Evolutionary conservation across 2,113 vertebrate species (phyloP), one percentile per base, ranked within the genome.

Genomic region (Gobiocypris rarus): DNA sequence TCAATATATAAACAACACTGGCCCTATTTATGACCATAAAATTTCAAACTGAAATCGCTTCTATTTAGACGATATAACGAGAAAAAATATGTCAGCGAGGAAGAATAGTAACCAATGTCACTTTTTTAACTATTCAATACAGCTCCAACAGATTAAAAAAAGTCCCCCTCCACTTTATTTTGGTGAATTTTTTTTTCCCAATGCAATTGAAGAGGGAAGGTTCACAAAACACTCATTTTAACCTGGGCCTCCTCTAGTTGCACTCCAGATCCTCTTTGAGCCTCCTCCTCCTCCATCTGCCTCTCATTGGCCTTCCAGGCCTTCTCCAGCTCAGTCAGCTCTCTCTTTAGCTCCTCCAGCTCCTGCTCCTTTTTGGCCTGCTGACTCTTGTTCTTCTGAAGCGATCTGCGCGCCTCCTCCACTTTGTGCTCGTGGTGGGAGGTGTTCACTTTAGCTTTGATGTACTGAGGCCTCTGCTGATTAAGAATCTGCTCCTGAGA

Each of bases 401-500:
- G 85, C 22, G 89, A 85, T 17, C 89, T 86, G 41, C 89, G 91
- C 28, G 88, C 85, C 31, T 90, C 89, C 58, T 96, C 94, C 13
- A 92, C 90, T 93, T 97, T 99, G 89, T 95, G 96, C 31, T 93
- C 85, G 83, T 96, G 96, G 88, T 99, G 93, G 69, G 95, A 92
- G 14, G 95, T 96, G 73, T 97, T 98, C 73, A 98, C 96, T 89
- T 96, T 98, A 77, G 96, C 95, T 92, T 96, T 99, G 92, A 97
- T 94, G 85, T 96, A 98, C 26, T 95, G 95, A 11, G 96, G 77
- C 75, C 71, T 95, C 86, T 92, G 93, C 89, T 95, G 95, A 91
- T 93, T 91, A 81, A 97, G 89, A 6, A 91, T 86, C 9, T 93
- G 90, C 88, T 99, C 97, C 87, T 97, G 88, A 83, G 90, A 88